A percentile compares a stretch with the other conserved stretches of the same genome.
Conservation (phyloP, 2,113 vertebrate species). For the Sturnira hondurensis region DNA sequence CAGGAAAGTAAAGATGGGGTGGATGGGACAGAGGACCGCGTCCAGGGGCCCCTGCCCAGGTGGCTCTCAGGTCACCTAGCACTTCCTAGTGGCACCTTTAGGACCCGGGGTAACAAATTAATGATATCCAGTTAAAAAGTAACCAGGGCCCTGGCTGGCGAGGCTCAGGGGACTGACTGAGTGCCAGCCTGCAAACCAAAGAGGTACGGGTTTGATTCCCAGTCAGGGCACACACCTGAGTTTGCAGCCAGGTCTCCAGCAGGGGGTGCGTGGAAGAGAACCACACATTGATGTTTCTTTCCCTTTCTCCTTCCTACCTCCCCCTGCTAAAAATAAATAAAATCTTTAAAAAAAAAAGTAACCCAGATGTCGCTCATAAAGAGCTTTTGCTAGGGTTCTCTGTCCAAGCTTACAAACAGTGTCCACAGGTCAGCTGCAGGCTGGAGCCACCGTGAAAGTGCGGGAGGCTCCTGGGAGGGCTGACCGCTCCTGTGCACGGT, state of each 20-base stretch:
- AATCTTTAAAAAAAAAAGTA: background rate
- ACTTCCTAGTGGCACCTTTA: background rate
- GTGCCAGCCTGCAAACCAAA: no score
- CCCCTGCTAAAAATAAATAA: no score
- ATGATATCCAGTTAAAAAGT: background rate
- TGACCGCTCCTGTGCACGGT: rapidly evolving
- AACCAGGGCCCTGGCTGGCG: background rate
- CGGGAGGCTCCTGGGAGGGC: background rate
- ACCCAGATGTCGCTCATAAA: background rate
- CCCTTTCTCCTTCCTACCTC: no score
- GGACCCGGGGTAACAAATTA: background rate
- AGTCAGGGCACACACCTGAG: no score
- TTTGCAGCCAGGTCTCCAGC: no score
- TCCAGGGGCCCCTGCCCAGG: background rate
- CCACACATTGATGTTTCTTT: no score
- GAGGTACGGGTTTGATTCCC: no score
- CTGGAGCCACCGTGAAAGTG: background rate
- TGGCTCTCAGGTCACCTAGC: rapidly evolving
- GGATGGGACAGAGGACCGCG: rapidly evolving
- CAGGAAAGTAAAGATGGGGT: background rate
- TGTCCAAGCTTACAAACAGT: background rate
- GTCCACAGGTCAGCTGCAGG: background rate
- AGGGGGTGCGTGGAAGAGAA: no score
- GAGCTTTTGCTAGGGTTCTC: background rate
- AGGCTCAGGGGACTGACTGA: no score